Evolutionary conservation across 2,888 invertebrate species (phyloP), one percentile per base, ranked within the genome.

Genomic region (Rotaria sp.): DNA sequence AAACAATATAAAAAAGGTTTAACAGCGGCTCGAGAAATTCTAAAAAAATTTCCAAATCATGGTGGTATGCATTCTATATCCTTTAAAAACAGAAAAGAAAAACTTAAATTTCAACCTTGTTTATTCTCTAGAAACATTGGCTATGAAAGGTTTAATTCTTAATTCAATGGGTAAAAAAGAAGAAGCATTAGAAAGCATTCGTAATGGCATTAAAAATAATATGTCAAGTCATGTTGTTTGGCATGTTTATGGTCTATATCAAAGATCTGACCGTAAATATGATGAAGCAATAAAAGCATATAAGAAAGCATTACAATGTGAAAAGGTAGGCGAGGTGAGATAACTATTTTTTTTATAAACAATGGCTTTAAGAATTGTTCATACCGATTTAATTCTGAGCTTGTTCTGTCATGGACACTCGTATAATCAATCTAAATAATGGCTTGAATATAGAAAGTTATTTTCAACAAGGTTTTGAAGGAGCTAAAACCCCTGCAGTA

Each of bases 1-100:
- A 99, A 99, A 94, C 97, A 98, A 93, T 99, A 99, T 93, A 99
- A 98, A 94, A 97, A 97, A 94, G 99, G 98, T 89, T 93, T 99
- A 92, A 98, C 98, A 92, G 95, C 98, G 93, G 96, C 97, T 84
- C 99, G 98, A 93, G 97, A 97, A 93, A 99, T 99, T 91, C 93
- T 99, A 88, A 95, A 96, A 86, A 96, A 96, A 93, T 98, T 94
- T 92, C 93, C 95, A 88, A 97, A 99, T 92, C 91, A 91, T 90
- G 99, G 98, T 92, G 95, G 95, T 95, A 80, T 26, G 80, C 13
- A 41, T n/a, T 1, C 10, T 24, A 26, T 38, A 41, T 74, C 1
- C 5, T 92, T 93, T 89, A 88, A 59, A 75, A 85, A 88, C n/a
- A n/a, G 26, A 50, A 52, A 41, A 84, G 13, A 67, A n/a, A 21